Base-by-base conservation (phyloP, 2,113 vertebrate species). In the Danionella cerebrum region DNA sequence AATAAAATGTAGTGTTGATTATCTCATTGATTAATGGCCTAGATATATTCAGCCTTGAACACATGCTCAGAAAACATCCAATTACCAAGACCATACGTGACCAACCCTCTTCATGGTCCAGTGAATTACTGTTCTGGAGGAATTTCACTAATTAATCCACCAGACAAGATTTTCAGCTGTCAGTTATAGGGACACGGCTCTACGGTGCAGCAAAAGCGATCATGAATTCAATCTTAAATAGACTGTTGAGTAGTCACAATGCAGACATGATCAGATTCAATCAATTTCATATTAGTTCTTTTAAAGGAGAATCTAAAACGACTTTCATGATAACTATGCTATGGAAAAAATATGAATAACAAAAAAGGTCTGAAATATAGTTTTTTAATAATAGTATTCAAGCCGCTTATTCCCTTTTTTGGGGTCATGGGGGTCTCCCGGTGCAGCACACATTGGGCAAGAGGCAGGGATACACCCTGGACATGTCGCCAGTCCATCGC, bases 61-160 rank as follows among this genome's bases (percentile, higher is more conserved):
- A 35, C 29, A 47, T 5, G 27, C 19, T 18, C 5, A 33, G 11
- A 58, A 35, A 71, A 45, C 44, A 67, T 42, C 39, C 66, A 73
- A 68, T 77, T 71, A 77, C 52, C 12, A 19, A 44, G 39, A 54
- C 25, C 27, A 62, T 50, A 59, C 59, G 53, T 66, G 67, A 67
- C 67, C 65, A 57, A 55, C 35, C 31, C n/a, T 27, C 11, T 38
- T 63, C 36, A 65, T 41, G 51, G 48, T 50, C 18, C 67, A 70
- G 69, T 65, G 21, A 71, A 73, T 65, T 41, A 55, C 12, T 44
- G 60, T 69, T 59, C 41, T 58, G 22, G 67, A 44, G 31, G 35
- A 50, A 53, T 75, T 58, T 33, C 2, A 2, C 42, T 65, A 77
- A 77, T 79, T 71, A 75, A 38, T 39, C 21, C 18, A n/a, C 16